Evolutionary conservation across 1,140 invertebrate genomes (phyloP), one percentile per base, ranked within the genome.

Genomic region (Medauroidea extradentata): DNA sequence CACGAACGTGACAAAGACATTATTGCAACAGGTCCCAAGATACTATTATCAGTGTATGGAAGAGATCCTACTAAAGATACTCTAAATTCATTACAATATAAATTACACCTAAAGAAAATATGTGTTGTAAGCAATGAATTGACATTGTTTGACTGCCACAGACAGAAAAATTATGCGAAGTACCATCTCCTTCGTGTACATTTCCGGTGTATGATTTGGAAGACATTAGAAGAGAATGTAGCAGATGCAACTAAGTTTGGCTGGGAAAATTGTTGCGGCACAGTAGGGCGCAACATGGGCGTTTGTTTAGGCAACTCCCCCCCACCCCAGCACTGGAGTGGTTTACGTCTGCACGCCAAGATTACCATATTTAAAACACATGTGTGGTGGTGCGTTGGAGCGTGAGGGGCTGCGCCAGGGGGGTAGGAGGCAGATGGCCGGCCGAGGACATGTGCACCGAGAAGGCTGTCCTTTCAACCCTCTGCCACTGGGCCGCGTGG

Each of bases 101-200:
- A 53, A 27, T 19, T 27, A 27, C 23, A 53, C 18, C 19, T 53
- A 34, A 53, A 53, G 52, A 53, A 53, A 53, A n/a, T n/a, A n/a
- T 16, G n/a, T 39, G 13, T 24, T 50, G 46, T 23, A 48, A 61
- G 57, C 44, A 34, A n/a, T 18, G 55, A 63, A 57, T 58, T 46
- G 46, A 62, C 9, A 39, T 63, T 13, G 49, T 42, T 54, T 48
- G 13, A 14, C 53, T 66, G 18, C 63, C 57, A 50, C 60, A 59
- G 46, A 66, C 65, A n/a, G 50, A n/a, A 53, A 53, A 60, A 38
- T 50, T 55, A 58, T 27, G 61, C 57, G n/a, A 54, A 63, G 24
- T 53, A 66, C 38, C 65, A 65, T 46, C 7, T 42, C 16, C 57
- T 51, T 38, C 39, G 63, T 38, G 59, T 61, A n/a, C 62, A 59